Evolutionary conservation across 2,113 vertebrate genomes (phyloP).

Genomic region (Orycteropus afer): DNA sequence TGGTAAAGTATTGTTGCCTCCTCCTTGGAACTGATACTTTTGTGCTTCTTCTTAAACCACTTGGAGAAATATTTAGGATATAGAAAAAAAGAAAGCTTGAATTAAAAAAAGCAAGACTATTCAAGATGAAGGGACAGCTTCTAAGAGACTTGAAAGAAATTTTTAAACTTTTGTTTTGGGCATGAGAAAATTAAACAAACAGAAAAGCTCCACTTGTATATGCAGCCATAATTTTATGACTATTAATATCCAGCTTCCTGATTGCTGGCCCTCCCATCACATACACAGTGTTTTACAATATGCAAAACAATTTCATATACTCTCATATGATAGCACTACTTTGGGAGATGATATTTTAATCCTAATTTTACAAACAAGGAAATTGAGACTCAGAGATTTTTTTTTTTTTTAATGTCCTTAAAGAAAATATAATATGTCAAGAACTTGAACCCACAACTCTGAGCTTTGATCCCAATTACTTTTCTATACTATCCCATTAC

Average conservation of each 20-base stretch:
- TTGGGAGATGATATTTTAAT: neutral
- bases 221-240: neutral
- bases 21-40: slow-evolving; percentile 50
- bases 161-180: neutral
- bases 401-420: neutral
- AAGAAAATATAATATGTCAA: neutral
- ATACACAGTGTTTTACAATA: neutral
- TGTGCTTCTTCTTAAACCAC: slow-evolving; percentile 4
- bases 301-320: neutral
- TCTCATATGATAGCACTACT: neutral
- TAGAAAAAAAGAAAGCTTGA: neutral
- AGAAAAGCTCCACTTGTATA: neutral
- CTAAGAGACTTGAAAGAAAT: neutral
- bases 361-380: neutral
- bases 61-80: slow-evolving; percentile 37
- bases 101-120: neutral
- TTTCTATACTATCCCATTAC: neutral
- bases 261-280: neutral
- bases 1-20: neutral
- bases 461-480: neutral
- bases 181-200: neutral
- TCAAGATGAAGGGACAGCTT: neutral
- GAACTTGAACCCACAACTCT: neutral
- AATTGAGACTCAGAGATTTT: neutral
- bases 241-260: neutral